Evolutionary conservation across 2,113 vertebrate species (phyloP).

Genomic region (Petromus typicus): DNA sequence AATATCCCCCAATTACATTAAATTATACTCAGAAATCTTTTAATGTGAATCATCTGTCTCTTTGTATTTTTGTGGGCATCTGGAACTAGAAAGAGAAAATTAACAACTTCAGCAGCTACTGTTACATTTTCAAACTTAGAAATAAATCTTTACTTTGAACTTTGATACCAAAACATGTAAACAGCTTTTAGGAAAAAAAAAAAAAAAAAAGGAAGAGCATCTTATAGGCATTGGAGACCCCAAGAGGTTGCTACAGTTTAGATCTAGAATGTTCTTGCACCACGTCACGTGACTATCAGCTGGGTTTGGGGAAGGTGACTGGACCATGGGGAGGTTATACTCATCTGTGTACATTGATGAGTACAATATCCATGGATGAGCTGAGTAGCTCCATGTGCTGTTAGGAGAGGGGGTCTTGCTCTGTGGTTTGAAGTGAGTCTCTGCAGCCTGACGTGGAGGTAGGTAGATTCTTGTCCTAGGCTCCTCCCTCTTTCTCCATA

Average conservation of each 20-base stretch:
- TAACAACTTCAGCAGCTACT: not conserved
- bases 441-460: not conserved
- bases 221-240: not conserved
- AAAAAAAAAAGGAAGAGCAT: not conserved
- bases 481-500: not conserved
- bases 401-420: too few relatives aligned
- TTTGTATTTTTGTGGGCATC: not conserved
- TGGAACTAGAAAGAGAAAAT: slow-evolving; percentile 37
- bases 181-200: not conserved
- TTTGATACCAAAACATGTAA: not conserved
- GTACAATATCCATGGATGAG: too few relatives aligned
- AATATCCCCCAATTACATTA: not conserved
- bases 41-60: not conserved
- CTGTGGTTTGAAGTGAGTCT: too few relatives aligned
- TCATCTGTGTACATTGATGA: not conserved
- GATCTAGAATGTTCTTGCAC: not conserved
- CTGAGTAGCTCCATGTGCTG: not conserved
- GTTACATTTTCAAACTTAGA: not conserved
- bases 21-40: not conserved
- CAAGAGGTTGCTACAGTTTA: not conserved
- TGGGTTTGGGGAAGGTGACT: not conserved
- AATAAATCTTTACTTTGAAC: not conserved
- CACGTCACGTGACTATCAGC: not conserved
- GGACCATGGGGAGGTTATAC: not conserved
- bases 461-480: not conserved